Percentiles rank a stretch among this genome's conserved stretches.
Conservation (phyloP, 2,888 invertebrate species). For the Pseudococcus viburni region DNA sequence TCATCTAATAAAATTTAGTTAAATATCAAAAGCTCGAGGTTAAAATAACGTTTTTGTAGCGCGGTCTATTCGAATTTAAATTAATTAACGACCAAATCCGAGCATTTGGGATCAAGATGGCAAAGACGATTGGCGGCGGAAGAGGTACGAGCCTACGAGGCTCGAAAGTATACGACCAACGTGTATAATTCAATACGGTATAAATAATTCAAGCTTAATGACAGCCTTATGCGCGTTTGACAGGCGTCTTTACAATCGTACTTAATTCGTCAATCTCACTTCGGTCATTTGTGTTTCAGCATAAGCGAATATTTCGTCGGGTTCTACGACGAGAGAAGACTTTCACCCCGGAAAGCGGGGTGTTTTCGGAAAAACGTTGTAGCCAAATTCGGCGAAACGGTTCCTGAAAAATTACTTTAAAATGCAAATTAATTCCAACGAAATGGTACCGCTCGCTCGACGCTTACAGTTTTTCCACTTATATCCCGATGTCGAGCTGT, state of each 20-base stretch:
- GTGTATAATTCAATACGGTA: neutral
- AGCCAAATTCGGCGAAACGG: neutral
- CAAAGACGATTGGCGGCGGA: neutral
- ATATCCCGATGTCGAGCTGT: neutral
- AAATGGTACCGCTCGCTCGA: neutral
- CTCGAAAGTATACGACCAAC: neutral
- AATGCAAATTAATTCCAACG: constrained; percentile 28
- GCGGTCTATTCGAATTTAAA: neutral
- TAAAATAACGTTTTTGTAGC: neutral
- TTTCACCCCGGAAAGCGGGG: too few relatives aligned
- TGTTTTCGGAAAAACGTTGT: neutral
- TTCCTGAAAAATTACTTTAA: constrained; percentile 20
- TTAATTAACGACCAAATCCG: neutral
- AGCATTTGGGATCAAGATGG: neutral
- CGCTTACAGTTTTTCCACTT: constrained; percentile 15
- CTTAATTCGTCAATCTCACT: neutral
- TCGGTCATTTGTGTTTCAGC: neutral
- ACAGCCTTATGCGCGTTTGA: neutral
- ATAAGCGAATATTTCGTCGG: neutral
- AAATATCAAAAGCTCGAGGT: neutral
- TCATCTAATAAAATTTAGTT: too few relatives aligned
- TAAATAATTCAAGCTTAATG: neutral
- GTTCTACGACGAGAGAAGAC: neutral
- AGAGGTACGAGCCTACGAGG: neutral
- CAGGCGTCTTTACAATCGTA: neutral